Base-by-base conservation (phyloP, 2,797 vertebrate species). In the Xenentodon cancila region DNA sequence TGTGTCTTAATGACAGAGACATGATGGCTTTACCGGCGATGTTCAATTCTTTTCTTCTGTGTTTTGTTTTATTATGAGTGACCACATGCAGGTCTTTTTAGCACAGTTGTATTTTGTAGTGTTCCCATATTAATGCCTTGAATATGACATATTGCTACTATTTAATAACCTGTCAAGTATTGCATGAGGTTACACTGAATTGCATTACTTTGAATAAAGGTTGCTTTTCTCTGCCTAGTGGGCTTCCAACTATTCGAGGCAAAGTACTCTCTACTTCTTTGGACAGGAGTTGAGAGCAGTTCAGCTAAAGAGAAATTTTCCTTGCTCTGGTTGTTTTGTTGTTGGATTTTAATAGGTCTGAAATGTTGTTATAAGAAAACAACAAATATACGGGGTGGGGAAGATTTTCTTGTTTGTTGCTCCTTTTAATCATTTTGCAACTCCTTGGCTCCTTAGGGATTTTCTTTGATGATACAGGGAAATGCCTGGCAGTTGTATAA, bases 1-100 rank as follows among this genome's bases (percentile, higher is more conserved):
- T 87, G 84, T 79, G 64, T 82, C 79, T 69, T 73, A 75, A 83
- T 86, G 80, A 75, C 78, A 77, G 0, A 13, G 69, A 70, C 73
- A 74, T 81, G 74, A 77, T n/a, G 55, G 77, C 53, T 84, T 79
- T 82, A 71, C 70, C 70, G 61, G 72, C 68, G 32, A 74, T 59
- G 20, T 71, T 59, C 18, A 19, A 30, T 32, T 73, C 60, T 51
- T 55, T 73, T 72, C 52, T 59, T 53, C 46, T 67, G 34, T 54
- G 55, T 66, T 87, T 68, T 73, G 66, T 72, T 78, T 68, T 57
- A 71, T 78, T 71, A 67, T 37, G 20, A 37, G 37, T 66, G 62
- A 54, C 63, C 73, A 61, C 63, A 54, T n/a, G 40, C 71, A 52
- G 46, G 18, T 63, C 22, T 9, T 34, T 44, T 54, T 18, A 32